Evolutionary conservation across 2,797 vertebrate genomes (phyloP).

Genomic region (Enteromius mattozi): DNA sequence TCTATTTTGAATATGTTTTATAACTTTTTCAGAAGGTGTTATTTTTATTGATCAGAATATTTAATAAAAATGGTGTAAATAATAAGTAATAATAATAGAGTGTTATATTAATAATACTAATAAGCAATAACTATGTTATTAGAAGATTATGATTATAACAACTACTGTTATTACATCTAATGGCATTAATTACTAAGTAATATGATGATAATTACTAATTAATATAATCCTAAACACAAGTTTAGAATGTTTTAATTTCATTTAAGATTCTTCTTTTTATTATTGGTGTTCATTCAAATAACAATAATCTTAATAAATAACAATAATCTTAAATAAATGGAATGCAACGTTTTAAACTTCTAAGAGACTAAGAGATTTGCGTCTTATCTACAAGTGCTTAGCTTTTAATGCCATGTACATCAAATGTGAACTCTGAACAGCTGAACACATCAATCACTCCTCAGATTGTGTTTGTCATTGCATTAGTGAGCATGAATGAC

Average conservation of each 20-base stretch:
- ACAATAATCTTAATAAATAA: neutral
- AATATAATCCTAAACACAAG: neutral
- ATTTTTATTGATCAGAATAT: neutral
- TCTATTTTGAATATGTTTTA: neutral
- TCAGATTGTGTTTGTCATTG: constrained; percentile 78
- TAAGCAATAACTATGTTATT: neutral
- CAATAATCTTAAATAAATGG: neutral
- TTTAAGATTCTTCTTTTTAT: neutral
- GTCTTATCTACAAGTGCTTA: constrained; percentile 59
- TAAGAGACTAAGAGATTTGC: constrained; percentile 42
- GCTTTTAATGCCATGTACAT: constrained; percentile 72
- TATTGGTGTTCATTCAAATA: neutral
- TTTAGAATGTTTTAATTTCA: neutral
- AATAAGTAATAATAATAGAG: neutral
- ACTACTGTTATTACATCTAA: neutral
- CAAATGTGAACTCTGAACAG: constrained; percentile 79
- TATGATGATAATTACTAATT: neutral
- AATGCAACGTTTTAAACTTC: constrained; percentile 35
- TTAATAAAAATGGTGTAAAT: neutral
- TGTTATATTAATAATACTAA: neutral
- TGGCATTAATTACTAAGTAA: neutral
- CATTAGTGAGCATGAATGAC: constrained; percentile 84
- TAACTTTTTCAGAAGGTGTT: neutral
- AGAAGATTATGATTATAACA: neutral
- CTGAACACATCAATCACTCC: constrained; percentile 75